Evolutionary conservation across 2,888 invertebrate genomes (phyloP).

Genomic region (Lasioglossum vierecki): DNA sequence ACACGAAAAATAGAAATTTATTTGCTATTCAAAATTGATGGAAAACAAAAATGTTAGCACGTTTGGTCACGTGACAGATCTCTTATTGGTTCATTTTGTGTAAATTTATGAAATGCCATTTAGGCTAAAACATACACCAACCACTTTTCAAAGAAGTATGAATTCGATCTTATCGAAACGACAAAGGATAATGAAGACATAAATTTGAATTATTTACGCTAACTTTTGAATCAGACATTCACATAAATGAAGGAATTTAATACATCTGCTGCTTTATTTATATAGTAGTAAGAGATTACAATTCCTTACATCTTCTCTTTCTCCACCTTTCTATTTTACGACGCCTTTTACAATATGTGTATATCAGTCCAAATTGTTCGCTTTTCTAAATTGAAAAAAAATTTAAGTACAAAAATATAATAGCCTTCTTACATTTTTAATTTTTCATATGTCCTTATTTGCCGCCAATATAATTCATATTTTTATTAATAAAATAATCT

Average conservation of each 20-base stretch:
- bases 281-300: neutral
- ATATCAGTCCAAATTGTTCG: too few species aligned
- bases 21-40: neutral
- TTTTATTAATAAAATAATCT: neutral
- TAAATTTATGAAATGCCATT: neutral
- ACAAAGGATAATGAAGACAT: neutral
- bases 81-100: neutral
- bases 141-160: neutral
- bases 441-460: too few species aligned
- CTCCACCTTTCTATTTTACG: too few species aligned
- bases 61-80: neutral
- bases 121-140: neutral
- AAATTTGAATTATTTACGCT: too few species aligned
- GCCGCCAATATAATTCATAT: neutral
- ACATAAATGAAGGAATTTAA: too few species aligned
- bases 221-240: too few species aligned
- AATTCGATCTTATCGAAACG: neutral
- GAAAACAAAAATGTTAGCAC: neutral
- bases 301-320: too few species aligned
- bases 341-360: too few species aligned
- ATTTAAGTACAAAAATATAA: neutral
- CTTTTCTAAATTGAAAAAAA: neutral
- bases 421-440: too few species aligned
- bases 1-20: neutral
- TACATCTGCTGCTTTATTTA: neutral